Base-by-base conservation (phyloP, 2,113 vertebrate species). In the Neodontobutis hainanensis region DNA sequence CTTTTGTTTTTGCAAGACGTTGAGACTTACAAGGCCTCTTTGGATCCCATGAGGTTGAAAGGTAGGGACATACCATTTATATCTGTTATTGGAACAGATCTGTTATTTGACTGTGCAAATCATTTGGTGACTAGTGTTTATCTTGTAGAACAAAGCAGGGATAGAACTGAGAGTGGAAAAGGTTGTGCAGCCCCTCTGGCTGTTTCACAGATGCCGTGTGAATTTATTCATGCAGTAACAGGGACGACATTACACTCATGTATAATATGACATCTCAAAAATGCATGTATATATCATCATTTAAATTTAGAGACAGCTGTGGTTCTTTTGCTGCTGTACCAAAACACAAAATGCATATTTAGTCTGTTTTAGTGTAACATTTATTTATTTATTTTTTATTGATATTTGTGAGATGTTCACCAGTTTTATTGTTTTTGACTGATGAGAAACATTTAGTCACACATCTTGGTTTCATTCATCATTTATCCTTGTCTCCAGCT, bases 361-460 rank as follows among this genome's bases (percentile, higher is more conserved):
- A 79, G 56, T 89, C 81, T 91, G 87, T 74, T 91, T 90, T 81
- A 53, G 70, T 5, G 77, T 65, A 60, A 67, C 73, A 73, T 73
- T 84, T 35, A 69, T 85, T 82, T 77, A 7, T 63, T 56, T 71
- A 73, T 77, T 8, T 61, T 56, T 71, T 73, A 72, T 65, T 66
- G 51, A 81, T 82, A 81, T 76, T 73, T 85, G 69, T 74, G 77
- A 4, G 43, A 80, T 85, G 66, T 79, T 87, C 34, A 3, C 70
- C 71, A 52, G 58, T 62, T 89, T 91, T 87, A 85, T 86, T 73
- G 65, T 68, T 80, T 80, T 69, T 68, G 71, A 88, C 86, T 47
- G 52, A 65, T 45, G 36, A 52, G 56, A 50, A 48, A 11, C 44
- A 40, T n/a, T 43, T 48, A 62, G 40, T 38, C 60, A 65, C 45